Evolutionary conservation across 2,797 vertebrate genomes (phyloP).

Genomic region (Sitta carolinensis): DNA sequence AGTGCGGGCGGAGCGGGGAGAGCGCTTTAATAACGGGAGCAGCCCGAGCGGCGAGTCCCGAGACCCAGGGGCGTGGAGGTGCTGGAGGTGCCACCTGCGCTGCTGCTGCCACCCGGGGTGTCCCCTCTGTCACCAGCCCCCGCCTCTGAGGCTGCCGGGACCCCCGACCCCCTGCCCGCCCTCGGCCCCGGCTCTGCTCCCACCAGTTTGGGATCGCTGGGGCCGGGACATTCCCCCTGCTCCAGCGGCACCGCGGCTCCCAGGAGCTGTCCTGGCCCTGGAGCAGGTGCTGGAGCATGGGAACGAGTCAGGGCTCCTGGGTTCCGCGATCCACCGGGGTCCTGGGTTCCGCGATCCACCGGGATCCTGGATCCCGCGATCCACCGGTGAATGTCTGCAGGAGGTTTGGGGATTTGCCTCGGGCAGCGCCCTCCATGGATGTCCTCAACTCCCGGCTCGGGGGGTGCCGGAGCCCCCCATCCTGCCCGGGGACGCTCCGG

Average conservation of each 20-base stretch:
- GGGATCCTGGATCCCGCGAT: neutral
- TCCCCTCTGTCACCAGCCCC: neutral
- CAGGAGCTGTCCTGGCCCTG: neutral
- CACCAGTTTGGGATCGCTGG: too few relatives aligned
- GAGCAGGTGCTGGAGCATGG: neutral
- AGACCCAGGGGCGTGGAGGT: too few relatives aligned
- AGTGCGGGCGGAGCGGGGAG: too few relatives aligned
- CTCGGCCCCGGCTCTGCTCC: neutral
- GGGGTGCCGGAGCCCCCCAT: rapidly evolving
- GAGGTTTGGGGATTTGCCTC: too few relatives aligned
- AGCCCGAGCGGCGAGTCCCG: neutral
- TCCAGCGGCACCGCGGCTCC: too few relatives aligned
- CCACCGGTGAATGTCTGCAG: too few relatives aligned
- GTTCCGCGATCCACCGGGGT: too few relatives aligned
- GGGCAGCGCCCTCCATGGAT: rapidly evolving
- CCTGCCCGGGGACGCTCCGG: too few relatives aligned
- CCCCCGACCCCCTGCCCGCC: neutral
- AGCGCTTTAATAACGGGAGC: neutral
- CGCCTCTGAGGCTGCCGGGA: neutral
- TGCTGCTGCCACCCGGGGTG: neutral
- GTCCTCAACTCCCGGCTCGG: rapidly evolving
- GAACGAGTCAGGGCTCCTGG: neutral
- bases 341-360: neutral
- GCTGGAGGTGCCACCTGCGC: neutral
- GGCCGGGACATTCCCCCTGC: too few relatives aligned